Evolutionary conservation across 2,888 invertebrate genomes (phyloP).

Genomic region (Eupithecia subfuscata): DNA sequence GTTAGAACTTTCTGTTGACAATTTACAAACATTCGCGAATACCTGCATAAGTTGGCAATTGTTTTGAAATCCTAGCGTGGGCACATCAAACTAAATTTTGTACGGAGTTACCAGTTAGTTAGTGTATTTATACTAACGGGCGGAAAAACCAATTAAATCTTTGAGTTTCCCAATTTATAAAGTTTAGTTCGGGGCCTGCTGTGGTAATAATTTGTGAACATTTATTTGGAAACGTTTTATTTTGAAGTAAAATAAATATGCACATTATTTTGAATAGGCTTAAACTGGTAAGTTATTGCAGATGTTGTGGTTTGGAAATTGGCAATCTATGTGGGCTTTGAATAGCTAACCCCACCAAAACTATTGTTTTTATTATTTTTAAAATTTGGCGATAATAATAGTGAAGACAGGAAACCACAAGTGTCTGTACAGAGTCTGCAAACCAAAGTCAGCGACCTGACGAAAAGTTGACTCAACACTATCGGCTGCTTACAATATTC

Average conservation of each 20-base stretch:
- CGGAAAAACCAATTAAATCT: slow-evolving; percentile 27
- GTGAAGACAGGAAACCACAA: too few species aligned
- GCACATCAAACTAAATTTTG: slow-evolving; percentile 9
- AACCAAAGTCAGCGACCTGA: too few species aligned
- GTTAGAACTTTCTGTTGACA: slow-evolving; percentile 5
- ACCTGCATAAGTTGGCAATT: slow-evolving; percentile 13
- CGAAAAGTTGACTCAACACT: too few species aligned
- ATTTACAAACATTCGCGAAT: slow-evolving; percentile 6
- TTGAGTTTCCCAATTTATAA: slow-evolving; percentile 17
- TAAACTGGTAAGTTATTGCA: background rate
- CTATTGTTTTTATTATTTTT: background rate
- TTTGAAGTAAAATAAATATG: background rate
- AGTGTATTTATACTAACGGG: slow-evolving; percentile 22
- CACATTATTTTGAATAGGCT: background rate
- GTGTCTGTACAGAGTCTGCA: too few species aligned
- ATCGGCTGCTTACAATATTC: too few species aligned
- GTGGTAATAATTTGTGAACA: background rate
- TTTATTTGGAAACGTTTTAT: background rate
- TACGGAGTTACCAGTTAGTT: slow-evolving; percentile 19
- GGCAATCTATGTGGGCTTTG: background rate
- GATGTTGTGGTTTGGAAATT: background rate
- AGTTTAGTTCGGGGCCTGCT: slow-evolving; percentile 13
- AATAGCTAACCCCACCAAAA: background rate
- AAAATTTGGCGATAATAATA: too few species aligned
- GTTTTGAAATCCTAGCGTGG: slow-evolving; percentile 1